Percentiles rank a stretch among this genome's conserved stretches.
These are phyloP conservation scores for Mantis religiosa DNA, from an alignment of 2,888 invertebrate genomes.

Conservation along the genomic window DNA sequence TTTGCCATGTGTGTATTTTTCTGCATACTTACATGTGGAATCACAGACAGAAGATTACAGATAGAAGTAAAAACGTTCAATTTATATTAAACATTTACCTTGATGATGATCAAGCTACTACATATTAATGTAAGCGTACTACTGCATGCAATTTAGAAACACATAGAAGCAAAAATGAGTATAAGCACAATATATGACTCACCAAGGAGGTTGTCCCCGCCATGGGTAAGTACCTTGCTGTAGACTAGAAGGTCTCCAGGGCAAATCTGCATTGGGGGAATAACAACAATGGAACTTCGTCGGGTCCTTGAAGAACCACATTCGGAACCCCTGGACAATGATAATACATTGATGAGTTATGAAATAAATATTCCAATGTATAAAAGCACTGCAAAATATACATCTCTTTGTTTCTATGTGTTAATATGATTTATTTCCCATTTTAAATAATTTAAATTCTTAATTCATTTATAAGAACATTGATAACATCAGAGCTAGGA, in stretches of 20 bases:
- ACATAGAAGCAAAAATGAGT: background rate
- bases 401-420: too few species aligned
- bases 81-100: background rate
- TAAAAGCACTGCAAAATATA: background rate
- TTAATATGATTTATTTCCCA: too few species aligned
- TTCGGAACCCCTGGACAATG: slow-evolving; percentile 33
- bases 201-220: slow-evolving; percentile 42
- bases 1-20: background rate
- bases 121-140: background rate
- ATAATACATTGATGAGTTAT: background rate
- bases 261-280: slow-evolving; percentile 48
- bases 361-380: background rate
- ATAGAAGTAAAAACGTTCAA: background rate
- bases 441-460: too few species aligned
- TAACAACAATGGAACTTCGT: slow-evolving; percentile 46
- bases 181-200: slow-evolving; percentile 21
- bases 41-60: background rate
- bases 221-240: slow-evolving; percentile 46
- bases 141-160: background rate
- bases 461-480: background rate
- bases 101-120: background rate
- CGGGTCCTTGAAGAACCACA: slow-evolving; percentile 36
- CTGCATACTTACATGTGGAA: background rate
- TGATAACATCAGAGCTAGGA: too few species aligned
- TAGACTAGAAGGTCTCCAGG: slow-evolving; percentile 48